phyloP scores from a whole-genome alignment of 2,797 vertebrate genomes.

The Glyptemys insculpta region DNA sequence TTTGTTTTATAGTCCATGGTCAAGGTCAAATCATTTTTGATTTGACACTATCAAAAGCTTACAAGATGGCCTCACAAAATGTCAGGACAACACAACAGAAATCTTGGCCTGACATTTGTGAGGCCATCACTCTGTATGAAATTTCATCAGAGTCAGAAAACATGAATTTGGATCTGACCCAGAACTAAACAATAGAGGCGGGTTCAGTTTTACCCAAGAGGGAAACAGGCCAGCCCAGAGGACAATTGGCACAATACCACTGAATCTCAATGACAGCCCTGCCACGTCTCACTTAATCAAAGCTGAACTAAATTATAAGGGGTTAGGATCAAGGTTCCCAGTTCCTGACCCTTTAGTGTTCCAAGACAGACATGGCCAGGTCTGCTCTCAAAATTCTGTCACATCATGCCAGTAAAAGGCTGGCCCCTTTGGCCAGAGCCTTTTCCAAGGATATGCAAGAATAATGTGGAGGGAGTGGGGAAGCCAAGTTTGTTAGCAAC shows the following conservation, averaged over 20 bases:
- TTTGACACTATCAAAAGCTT: not conserved
- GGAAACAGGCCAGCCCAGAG: slow-evolving; percentile 51
- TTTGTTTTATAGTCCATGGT: not conserved
- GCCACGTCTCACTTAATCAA: slow-evolving; percentile 54
- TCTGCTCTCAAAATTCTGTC: not conserved
- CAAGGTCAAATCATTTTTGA: slow-evolving; percentile 39
- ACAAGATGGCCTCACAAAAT: not conserved
- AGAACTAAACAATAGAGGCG: slow-evolving; percentile 66
- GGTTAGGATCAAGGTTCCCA: not conserved
- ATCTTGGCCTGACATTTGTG: not conserved
- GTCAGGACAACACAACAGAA: not conserved
- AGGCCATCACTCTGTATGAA: not conserved
- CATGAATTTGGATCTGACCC: slow-evolving; percentile 55
- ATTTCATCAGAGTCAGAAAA: not conserved
- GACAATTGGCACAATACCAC: slow-evolving; percentile 62
- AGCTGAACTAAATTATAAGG: not conserved
- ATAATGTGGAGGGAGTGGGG: not conserved
- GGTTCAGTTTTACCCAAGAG: slow-evolving; percentile 70
- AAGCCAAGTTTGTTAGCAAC: not conserved
- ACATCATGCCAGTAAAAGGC: not conserved
- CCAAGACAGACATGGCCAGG: not conserved
- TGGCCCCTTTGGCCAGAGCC: slow-evolving; percentile 5
- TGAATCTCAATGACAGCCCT: slow-evolving; percentile 69
- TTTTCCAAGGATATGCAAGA: not conserved
- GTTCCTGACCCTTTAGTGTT: not conserved